Conservation (phyloP, 2,113 vertebrate species). For the Mormyrus iriodes region DNA sequence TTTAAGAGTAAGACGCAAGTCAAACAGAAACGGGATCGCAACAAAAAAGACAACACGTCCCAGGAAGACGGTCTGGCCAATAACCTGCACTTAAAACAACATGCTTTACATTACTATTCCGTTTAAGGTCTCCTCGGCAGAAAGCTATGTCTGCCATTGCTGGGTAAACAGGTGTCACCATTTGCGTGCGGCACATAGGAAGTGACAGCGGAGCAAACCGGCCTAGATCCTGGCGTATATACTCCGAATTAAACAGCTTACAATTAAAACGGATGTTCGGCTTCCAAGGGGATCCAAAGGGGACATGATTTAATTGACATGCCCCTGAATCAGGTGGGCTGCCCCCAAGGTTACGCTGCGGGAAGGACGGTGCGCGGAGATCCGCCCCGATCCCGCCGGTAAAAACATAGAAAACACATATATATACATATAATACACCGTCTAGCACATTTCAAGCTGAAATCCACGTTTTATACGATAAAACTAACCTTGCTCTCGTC, state of each 20-base stretch:
- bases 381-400: not conserved
- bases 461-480: not conserved
- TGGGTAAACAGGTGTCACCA: not conserved
- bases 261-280: not conserved
- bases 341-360: not conserved
- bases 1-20: not conserved
- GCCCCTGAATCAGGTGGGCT: not conserved
- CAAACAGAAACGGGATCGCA: not conserved
- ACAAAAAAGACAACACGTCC: not conserved
- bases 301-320: not conserved
- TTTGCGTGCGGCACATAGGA: not conserved
- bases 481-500: not conserved
- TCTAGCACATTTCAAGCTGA: not conserved
- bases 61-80: not conserved
- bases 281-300: not conserved
- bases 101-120: not conserved
- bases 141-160: not conserved
- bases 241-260: not conserved
- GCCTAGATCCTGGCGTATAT: not conserved
- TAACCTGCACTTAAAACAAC: not conserved
- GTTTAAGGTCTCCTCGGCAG: not conserved
- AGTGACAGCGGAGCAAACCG: not conserved
- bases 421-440: too few species aligned
- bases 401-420: not conserved
- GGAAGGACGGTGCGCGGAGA: not conserved